These are phyloP conservation scores for Otus sunia DNA, from an alignment of 2,113 vertebrate genomes.

Conservation along the genomic window DNA sequence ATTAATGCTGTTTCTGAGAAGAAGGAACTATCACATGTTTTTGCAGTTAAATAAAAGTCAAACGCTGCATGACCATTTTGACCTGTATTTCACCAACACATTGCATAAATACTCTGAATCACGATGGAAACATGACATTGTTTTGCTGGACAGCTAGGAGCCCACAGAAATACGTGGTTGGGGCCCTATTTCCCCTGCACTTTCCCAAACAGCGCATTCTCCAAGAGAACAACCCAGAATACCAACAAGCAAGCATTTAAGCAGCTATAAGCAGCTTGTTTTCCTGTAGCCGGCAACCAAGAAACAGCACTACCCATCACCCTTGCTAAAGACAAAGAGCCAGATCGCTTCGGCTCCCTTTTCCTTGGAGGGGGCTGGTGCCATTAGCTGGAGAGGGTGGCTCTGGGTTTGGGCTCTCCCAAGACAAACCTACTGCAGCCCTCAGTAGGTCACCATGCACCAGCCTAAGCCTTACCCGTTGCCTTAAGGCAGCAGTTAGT, in stretches of 20 bases:
- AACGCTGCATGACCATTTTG: neutral
- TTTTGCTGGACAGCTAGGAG: neutral
- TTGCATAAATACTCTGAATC: neutral
- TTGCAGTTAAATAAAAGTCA: neutral
- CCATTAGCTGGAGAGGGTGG: fast-evolving
- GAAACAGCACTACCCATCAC: fast-evolving
- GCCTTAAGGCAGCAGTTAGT: neutral
- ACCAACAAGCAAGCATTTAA: neutral
- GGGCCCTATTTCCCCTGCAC: fast-evolving
- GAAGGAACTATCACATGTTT: neutral
- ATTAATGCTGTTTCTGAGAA: neutral
- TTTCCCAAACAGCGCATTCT: neutral
- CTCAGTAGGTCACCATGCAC: fast-evolving
- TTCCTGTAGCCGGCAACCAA: neutral
- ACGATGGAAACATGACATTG: fast-evolving
- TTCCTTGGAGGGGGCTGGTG: too few species aligned
- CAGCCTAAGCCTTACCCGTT: neutral
- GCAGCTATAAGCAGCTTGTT: neutral
- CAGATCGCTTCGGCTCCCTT: too few species aligned
- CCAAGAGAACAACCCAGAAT: neutral
- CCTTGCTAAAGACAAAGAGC: neutral
- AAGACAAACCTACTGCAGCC: neutral
- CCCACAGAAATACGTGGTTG: neutral
- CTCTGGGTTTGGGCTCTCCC: neutral
- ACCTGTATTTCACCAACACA: fast-evolving